Percentiles rank a stretch among this genome's conserved stretches.
Conservation (phyloP, 1,140 invertebrate species). For the Yoshiicerus persimilis region DNA sequence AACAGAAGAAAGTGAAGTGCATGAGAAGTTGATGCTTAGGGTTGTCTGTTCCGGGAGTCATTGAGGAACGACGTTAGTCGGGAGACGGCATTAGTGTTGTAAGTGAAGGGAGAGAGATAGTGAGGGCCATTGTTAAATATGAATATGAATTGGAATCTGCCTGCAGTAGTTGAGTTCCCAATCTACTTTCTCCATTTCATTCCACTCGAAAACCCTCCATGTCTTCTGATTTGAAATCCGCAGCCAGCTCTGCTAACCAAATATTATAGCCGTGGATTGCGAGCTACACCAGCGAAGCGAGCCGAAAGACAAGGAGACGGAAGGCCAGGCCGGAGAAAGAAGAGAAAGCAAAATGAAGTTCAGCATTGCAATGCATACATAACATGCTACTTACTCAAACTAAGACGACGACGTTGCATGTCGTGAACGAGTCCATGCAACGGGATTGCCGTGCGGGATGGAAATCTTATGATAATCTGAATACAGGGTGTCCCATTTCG, state of each 20-base stretch:
- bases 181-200: constrained; percentile 20
- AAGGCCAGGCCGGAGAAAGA: not conserved
- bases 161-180: constrained; percentile 8
- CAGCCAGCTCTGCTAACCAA: not conserved
- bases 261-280: not conserved
- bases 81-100: not conserved
- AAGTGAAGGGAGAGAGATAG: not conserved
- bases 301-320: not conserved
- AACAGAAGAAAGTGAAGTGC: no score
- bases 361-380: not conserved
- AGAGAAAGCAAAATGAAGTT: not conserved
- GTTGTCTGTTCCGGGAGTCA: not conserved
- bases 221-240: not conserved
- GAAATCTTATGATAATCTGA: constrained; percentile 12
- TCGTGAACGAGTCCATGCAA: not conserved
- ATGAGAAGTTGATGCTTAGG: not conserved
- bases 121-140: not conserved
- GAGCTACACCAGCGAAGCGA: not conserved
- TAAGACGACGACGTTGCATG: not conserved
- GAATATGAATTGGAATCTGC: constrained; percentile 12
- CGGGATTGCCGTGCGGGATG: not conserved
- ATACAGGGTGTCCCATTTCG: not conserved
- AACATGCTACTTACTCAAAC: not conserved
- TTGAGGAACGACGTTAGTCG: not conserved
- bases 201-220: not conserved